These are phyloP conservation scores for Nesospiza acunhae DNA, from an alignment of 2,113 vertebrate species.

Conservation along the genomic window DNA sequence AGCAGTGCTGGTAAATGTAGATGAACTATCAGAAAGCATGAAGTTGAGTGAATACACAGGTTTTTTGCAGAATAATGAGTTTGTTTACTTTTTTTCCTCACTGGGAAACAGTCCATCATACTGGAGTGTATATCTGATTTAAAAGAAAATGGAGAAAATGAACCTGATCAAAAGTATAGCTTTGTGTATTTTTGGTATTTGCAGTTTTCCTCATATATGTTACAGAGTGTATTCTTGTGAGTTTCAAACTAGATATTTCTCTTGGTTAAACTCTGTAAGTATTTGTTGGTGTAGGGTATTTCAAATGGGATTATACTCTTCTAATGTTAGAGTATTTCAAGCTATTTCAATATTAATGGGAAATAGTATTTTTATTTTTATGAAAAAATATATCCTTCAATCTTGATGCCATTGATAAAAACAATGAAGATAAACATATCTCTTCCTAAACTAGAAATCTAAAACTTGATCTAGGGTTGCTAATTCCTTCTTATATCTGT, in stretches of 20 bases:
- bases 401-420: background rate
- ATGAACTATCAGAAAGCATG: background rate
- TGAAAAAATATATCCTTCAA: background rate
- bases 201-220: background rate
- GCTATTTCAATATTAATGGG: background rate
- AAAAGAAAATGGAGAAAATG: background rate
- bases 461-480: background rate
- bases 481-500: background rate
- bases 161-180: accelerated
- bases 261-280: background rate
- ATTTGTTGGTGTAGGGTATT: background rate
- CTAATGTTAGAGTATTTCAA: background rate
- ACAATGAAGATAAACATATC: background rate
- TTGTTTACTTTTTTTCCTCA: background rate
- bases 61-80: background rate
- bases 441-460: background rate
- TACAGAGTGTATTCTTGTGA: background rate
- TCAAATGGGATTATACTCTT: background rate
- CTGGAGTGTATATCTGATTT: background rate
- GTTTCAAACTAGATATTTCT: background rate
- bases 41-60: background rate
- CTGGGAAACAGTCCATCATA: background rate
- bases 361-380: background rate
- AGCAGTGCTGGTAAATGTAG: background rate
- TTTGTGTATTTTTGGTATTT: background rate